Base-by-base conservation (phyloP, 2,113 vertebrate genomes). In the Stigmatopora nigra region DNA sequence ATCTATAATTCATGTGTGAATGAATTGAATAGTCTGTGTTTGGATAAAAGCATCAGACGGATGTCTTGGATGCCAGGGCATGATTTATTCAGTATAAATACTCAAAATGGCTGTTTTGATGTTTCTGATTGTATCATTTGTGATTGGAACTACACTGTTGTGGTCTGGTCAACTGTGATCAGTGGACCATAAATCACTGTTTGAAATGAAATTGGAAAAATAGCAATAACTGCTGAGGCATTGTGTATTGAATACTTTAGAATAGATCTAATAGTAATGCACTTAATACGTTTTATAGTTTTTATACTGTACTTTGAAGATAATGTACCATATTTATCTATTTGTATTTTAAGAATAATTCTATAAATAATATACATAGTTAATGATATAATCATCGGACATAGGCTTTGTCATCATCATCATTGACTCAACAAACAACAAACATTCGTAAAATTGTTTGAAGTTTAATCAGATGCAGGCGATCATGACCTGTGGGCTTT, bases 1-100 rank as follows among this genome's bases (percentile, higher is more conserved):
- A 84, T 84, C 80, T 76, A 82, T 86, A 77, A 85, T 84, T 80
- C 81, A 85, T 72, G 65, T 72, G 78, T 58, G 76, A 78, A 81
- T 77, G 73, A 75, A 76, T 68, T 71, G 73, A 85, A 78, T 22
- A 61, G 75, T 69, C 68, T 78, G 69, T 67, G 48, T 83, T 80
- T 69, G 70, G 78, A 79, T 69, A 58, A 70, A 71, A 72, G 75
- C 76, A 61, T 63, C 64, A 70, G 77, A 48, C 67, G 14, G 65
- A 31, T 76, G 75, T 70, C 64, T 41, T 51, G 63, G 70, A 65
- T 65, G 69, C 66, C 61, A 61, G 59, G 15, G 58, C 65, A 64
- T 78, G 48, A 72, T 74, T 80, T 78, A 78, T 82, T 79, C 79
- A 79, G 58, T 44, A 14, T 69, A 69, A 82, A 82, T 68, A 36